Base-by-base conservation (phyloP, 2,113 vertebrate species). In the Myrmecobius fasciatus region DNA sequence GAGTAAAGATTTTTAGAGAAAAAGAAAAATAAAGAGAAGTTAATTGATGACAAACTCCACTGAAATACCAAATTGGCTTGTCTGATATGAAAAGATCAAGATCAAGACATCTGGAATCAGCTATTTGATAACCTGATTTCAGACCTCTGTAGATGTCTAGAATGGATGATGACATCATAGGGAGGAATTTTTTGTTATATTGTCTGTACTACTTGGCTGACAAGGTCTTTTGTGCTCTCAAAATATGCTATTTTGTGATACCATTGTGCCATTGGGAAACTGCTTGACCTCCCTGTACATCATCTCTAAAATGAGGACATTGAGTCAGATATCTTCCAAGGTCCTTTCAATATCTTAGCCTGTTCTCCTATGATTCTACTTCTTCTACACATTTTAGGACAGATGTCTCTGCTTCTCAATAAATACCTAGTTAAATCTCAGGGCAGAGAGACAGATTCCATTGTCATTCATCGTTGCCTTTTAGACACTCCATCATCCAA, bases 121-220 rank as follows among this genome's bases (percentile, higher is more conserved):
- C 1, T 20, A 5, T n/a, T 75, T 14, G 31, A 31, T 36, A 12
- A 36, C 3, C 3, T 67, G 56, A 67, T 36, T 67, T 67, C 56
- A 14, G 3, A 36, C n/a, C n/a, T n/a, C n/a, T n/a, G 3, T n/a
- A 2, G 4, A 75, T 75, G 0, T 14, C 1, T 2, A 17, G 28
- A 20, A 20, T 75, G 36, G 0, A n/a, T 75, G 36, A 75, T 4
- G 4, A 75, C 9, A n/a, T 20, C 60, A 67, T 20, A 75, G 36
- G n/a, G 60, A 75, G 36, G 36, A 75, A 20, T 36, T 11, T 3
- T 67, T 11, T 67, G 56, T 12, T 36, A 67, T 67, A 11, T 60
- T 14, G 0, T 10, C 31, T 17, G 31, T 28, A 67, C 56, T 36
- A 67, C 31, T 12, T 31, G 31, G 31, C 2, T 36, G 56, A 31